Evolutionary conservation across 2,113 vertebrate species (phyloP), one percentile per base, ranked within the genome.

Genomic region (Paratilapia polleni): DNA sequence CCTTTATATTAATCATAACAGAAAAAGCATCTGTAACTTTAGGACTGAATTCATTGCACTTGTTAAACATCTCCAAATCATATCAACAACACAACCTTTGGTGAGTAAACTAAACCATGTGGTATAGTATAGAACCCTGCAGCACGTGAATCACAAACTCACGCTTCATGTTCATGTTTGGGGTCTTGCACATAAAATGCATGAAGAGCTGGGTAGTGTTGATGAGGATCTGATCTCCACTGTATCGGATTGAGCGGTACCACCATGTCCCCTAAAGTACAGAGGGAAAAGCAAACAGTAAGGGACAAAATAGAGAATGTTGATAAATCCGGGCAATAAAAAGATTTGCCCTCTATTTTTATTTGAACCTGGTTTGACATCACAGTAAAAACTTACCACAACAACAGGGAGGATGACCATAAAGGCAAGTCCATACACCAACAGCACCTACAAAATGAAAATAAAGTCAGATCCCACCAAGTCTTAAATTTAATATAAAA

Each of bases 101-200:
- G 17, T 20, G 26, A 52, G 49, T 73, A 73, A 73, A 1, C 43
- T 28, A 70, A 52, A 52, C 12, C 1, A 19, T 41, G 14, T 26
- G 54, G 9, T 19, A 24, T 10, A 5, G 13, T 58, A 24, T 1
- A 41, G 24, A 70, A 60, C 0, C 3, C 22, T 1, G 13, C 19
- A 28, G 14, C 3, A 3, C 2, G 3, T 3, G 2, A 22, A 43
- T 17, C 5, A 13, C 77, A 41, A 85, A 97, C 98, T 97, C 93
- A 99, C 98, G 96, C 92, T 99, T 99, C 98, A 99, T 99, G 95
- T 99, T 98, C 98, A 99, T 99, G 86, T 99, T 99, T 19, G 97
- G 96, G 0, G 98, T 99, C 95, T 99, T 99, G 95, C 98, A 99
- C 95, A 99, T 97, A 93, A 99, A 99, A 87, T 99, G 98, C 1